Conservation (phyloP, 1,140 invertebrate species). For the Cotesia chilonis region DNA sequence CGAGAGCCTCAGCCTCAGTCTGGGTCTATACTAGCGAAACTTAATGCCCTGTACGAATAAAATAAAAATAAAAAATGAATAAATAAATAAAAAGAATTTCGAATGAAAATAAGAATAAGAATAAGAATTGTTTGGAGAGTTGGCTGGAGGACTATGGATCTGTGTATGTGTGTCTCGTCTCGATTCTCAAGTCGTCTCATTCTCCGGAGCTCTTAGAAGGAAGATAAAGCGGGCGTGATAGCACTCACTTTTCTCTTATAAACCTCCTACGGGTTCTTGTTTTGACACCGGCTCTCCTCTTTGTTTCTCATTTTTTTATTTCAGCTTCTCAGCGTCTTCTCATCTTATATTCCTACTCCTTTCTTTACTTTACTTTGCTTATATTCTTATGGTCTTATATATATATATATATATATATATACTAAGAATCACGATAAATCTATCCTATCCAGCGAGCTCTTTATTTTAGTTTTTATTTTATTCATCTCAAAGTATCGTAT, state of each 20-base stretch:
- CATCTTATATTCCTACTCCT: background rate
- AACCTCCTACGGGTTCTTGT: conserved; percentile 37
- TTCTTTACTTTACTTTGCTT: conserved; percentile 6
- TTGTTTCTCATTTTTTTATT: conserved; percentile 26
- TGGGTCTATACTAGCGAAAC: too few species aligned
- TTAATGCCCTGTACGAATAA: too few species aligned
- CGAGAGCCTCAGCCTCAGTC: too few species aligned
- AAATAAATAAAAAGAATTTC: conserved; percentile 1
- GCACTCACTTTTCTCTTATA: conserved; percentile 39
- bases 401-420: too few species aligned
- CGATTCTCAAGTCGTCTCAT: conserved; percentile 41
- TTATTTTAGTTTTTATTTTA: conserved; percentile 13
- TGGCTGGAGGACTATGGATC: background rate
- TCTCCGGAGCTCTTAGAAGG: conserved; percentile 44
- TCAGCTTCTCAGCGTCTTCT: conserved; percentile 12
- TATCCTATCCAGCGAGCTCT: conserved; percentile 7
- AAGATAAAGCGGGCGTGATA: conserved; percentile 58
- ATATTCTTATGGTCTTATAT: background rate
- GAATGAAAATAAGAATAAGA: background rate
- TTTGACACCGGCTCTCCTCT: conserved; percentile 25
- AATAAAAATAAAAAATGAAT: too few species aligned
- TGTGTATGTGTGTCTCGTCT: conserved; percentile 34
- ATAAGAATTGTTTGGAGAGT: background rate
- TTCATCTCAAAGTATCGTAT: conserved; percentile 29
- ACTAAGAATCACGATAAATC: background rate